Base-by-base conservation (phyloP, 1,140 invertebrate genomes). In the Zophobas morio region DNA sequence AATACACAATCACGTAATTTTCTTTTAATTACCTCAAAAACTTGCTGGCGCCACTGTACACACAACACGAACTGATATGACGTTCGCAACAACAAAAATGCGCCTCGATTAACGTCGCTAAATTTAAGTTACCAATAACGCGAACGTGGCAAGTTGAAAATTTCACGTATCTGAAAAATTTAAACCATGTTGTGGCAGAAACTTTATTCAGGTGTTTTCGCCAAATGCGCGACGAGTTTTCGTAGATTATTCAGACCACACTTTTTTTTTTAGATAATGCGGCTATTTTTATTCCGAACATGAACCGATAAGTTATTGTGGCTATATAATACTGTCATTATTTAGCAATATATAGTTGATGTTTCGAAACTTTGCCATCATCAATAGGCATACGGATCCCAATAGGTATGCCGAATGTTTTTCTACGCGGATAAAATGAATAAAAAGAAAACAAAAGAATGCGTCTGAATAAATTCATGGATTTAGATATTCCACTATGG, bases 371-470 rank as follows among this genome's bases (percentile, higher is more conserved):
- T 66, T 66, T 8, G 33, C n/a, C 37, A 32, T 66, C 46, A 37
- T 73, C 47, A 54, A 54, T 73, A 73, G 71, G 54, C 39, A 56
- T 73, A 39, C 49, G 54, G 53, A 73, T 56, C 54, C 39, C 71
- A 56, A 56, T 73, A 73, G 71, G 39, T 73, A 32, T 73, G 35
- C 5, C 6, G 49, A 56, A 73, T 73, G 54, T 54, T 73, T 73
- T 73, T 73, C 49, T 73, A 53, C 46, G 37, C 5, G 35, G 39
- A 34, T 73, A 73, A 73, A 73, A 73, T 73, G 70, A 72, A 72
- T 72, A 72, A 72, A 73, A 73, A 73, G 51, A 37, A 42, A 54
- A 73, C 49, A 73, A 54, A 56, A 56, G 40, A 47, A 73, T 56
- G 40, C 37, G 36, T 56, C 49, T 56, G 71, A 40, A 73, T 73